A percentile compares a stretch with the other conserved stretches of the same genome.
Conservation (phyloP, 1,140 invertebrate genomes). For the Patella vulgata region DNA sequence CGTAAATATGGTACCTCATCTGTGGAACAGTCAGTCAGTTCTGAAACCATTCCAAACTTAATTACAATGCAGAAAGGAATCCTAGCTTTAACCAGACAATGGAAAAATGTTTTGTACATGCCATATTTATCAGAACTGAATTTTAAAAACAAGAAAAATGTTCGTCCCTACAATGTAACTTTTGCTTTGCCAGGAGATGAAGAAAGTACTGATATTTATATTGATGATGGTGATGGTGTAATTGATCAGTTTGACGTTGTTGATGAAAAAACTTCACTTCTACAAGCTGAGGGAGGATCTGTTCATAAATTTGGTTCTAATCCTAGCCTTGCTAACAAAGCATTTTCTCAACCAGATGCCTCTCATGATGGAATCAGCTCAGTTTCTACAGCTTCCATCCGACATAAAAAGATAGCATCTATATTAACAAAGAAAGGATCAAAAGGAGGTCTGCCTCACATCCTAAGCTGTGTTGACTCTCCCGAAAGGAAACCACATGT, state of each 20-base stretch:
- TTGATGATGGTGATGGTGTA: conserved; percentile 59
- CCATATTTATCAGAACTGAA: conserved; percentile 86
- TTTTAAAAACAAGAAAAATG: conserved; percentile 74
- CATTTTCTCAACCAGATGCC: conserved; percentile 29
- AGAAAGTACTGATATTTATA: conserved; percentile 25
- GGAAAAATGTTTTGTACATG: conserved; percentile 96
- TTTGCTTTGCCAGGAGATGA: conserved; percentile 86
- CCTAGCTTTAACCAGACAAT: conserved; percentile 90
- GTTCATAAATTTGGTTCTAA: conserved; percentile 48
- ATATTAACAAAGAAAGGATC: neutral
- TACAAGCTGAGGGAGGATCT: conserved; percentile 72
- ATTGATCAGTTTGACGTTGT: conserved; percentile 76
- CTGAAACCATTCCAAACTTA: conserved; percentile 84
- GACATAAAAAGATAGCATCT: conserved; percentile 27
- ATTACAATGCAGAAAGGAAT: conserved; percentile 91
- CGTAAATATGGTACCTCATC: conserved; percentile 77
- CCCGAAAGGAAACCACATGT: conserved; percentile 35
- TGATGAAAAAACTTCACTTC: conserved; percentile 85
- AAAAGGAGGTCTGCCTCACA: neutral
- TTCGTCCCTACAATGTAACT: conserved; percentile 84
- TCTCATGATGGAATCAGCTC: conserved; percentile 26
- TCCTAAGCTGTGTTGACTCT: conserved; percentile 12
- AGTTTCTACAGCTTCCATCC: conserved; percentile 29
- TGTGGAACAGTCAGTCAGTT: conserved; percentile 86
- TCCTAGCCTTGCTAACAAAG: conserved; percentile 36